Evolutionary conservation across 2,797 vertebrate species (phyloP).

Genomic region (Alfaro cultratus): DNA sequence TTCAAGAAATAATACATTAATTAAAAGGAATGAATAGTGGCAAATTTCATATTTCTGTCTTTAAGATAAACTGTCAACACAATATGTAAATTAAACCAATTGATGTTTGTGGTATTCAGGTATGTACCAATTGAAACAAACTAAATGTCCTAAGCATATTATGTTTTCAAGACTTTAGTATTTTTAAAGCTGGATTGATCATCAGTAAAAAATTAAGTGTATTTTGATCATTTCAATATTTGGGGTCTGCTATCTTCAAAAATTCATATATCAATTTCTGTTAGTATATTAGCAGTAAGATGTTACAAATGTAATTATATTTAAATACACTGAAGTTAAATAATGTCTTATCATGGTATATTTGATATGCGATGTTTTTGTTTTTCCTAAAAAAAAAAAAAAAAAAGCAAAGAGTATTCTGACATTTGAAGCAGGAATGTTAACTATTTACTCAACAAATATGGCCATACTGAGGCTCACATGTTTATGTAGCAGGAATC

Average conservation of each 20-base stretch:
- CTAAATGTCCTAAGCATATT: neutral
- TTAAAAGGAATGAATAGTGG: neutral
- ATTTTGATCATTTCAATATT: neutral
- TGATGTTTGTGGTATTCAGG: neutral
- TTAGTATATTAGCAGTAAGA: neutral
- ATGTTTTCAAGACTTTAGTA: neutral
- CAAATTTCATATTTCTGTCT: neutral
- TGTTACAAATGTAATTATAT: neutral
- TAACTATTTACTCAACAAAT: neutral
- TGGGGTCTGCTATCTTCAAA: neutral
- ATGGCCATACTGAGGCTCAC: neutral
- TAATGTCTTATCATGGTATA: neutral
- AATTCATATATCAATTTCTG: neutral
- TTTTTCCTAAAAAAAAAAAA: neutral
- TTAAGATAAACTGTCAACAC: neutral
- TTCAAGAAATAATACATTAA: neutral
- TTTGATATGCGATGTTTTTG: neutral
- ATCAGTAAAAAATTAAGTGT: neutral
- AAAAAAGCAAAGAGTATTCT: neutral
- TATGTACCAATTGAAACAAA: neutral
- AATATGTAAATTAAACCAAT: neutral
- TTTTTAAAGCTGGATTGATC: neutral
- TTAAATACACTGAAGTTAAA: neutral
- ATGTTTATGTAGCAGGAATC: neutral
- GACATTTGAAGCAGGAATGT: neutral